Evolutionary conservation across 92 coral and sea anemone species (phyloP).

Genomic region (Epizoanthus stellaris): DNA sequence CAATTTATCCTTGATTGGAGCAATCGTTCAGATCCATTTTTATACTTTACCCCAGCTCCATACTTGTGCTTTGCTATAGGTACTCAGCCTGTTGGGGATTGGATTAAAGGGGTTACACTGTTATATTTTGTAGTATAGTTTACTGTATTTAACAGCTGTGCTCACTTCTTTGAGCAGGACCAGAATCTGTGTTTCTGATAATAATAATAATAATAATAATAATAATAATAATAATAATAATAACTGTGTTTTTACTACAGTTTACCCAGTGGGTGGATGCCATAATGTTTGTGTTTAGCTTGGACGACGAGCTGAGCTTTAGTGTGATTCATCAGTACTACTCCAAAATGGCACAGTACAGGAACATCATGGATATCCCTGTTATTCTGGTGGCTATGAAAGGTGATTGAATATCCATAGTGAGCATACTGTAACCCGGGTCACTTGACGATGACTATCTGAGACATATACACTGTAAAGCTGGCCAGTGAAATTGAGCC

Average conservation of each 20-base stretch:
- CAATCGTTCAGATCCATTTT: too few species aligned
- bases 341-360: constrained; percentile 94
- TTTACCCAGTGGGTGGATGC: constrained; percentile 99
- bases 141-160: too few species aligned
- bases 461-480: too few species aligned
- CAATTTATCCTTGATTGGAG: too few species aligned
- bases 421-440: background rate
- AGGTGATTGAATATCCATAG: background rate
- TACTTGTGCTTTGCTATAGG: too few species aligned
- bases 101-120: too few species aligned
- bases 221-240: background rate
- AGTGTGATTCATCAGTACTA: constrained; percentile 87
- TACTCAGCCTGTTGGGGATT: too few species aligned
- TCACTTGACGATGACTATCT: too few species aligned
- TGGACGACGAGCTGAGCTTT: constrained; percentile 95
- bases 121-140: too few species aligned
- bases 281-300: constrained; percentile 91
- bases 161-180: background rate
- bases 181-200: background rate
- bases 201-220: background rate
- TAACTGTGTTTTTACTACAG: constrained; percentile 50
- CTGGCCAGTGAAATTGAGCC: too few species aligned
- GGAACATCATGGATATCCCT: constrained; percentile 90
- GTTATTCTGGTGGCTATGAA: constrained; percentile 87
- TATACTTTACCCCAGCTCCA: too few species aligned